These are phyloP conservation scores for Cheilosia variabilis DNA, from an alignment of 2,888 invertebrate genomes.

Conservation along the genomic window DNA sequence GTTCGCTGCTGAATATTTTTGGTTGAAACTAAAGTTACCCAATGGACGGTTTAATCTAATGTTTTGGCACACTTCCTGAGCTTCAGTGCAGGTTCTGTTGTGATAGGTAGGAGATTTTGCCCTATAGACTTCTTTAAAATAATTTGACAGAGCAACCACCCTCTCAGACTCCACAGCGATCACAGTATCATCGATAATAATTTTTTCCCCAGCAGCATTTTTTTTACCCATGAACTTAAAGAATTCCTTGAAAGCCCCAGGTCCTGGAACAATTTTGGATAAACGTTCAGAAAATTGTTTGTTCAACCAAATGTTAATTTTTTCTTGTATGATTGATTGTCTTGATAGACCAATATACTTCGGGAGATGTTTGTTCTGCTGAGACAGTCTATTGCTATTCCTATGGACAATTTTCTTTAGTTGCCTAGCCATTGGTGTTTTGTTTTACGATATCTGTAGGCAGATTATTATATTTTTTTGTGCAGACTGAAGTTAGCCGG, in stretches of 20 bases:
- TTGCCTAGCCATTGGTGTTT: no score
- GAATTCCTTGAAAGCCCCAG: conserved; percentile 3
- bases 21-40: background rate
- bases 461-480: no score
- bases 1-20: background rate
- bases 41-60: background rate
- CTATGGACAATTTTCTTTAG: no score
- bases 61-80: background rate
- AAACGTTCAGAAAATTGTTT: background rate
- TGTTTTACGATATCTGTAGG: no score
- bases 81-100: no score
- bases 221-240: background rate
- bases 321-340: conserved; percentile 2
- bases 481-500: no score
- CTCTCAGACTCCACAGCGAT: background rate
- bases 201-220: background rate
- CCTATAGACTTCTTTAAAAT: no score
- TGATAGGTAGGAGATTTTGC: no score
- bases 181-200: background rate
- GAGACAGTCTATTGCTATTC: no score
- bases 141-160: no score
- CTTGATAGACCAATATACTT: background rate
- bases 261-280: background rate
- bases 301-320: conserved; percentile 8
- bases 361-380: background rate